Percentiles rank a stretch among this genome's conserved stretches.
These are phyloP conservation scores for Agonum fuliginosum DNA, from an alignment of 2,888 invertebrate species.

Conservation along the genomic window DNA sequence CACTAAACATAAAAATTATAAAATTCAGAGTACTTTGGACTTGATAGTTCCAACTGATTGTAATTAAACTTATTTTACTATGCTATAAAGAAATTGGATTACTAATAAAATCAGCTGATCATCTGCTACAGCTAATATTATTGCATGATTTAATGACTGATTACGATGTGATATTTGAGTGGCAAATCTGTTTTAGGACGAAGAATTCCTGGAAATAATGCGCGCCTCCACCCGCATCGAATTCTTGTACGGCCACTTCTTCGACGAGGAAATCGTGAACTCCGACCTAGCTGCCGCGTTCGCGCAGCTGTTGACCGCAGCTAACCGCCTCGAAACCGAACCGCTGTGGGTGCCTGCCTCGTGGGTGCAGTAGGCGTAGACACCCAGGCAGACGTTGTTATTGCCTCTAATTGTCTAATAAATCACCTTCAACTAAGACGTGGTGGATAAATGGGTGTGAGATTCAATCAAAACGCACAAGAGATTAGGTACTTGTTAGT, in stretches of 20 bases:
- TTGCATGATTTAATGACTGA: too few species aligned
- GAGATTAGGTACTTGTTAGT: too few species aligned
- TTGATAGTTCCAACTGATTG: too few species aligned
- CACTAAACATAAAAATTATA: too few species aligned
- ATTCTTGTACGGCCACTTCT: conserved; percentile 93
- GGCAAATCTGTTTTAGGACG: conserved; percentile 81
- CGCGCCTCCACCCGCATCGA: conserved; percentile 91
- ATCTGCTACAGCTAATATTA: too few species aligned
- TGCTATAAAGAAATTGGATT: too few species aligned
- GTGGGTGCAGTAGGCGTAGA: conserved; percentile 86
- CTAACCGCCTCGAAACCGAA: conserved; percentile 91
- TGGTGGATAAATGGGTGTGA: too few species aligned
- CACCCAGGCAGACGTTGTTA: conserved; percentile 10
- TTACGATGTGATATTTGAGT: background rate
- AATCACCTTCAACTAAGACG: too few species aligned
- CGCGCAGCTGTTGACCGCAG: conserved; percentile 87
- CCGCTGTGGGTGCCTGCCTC: conserved; percentile 97
- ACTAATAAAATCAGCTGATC: too few species aligned
- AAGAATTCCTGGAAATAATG: conserved; percentile 92
- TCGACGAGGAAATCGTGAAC: conserved; percentile 95
- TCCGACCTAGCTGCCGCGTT: conserved; percentile 91
- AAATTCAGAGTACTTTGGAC: too few species aligned
- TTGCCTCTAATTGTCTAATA: background rate
- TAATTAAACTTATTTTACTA: too few species aligned
- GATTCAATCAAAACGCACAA: background rate